A percentile compares a stretch with the other conserved stretches of the same genome.
These are phyloP conservation scores for Rhopalosiphum maidis DNA, from an alignment of 1,140 invertebrate genomes.

Conservation along the genomic window DNA sequence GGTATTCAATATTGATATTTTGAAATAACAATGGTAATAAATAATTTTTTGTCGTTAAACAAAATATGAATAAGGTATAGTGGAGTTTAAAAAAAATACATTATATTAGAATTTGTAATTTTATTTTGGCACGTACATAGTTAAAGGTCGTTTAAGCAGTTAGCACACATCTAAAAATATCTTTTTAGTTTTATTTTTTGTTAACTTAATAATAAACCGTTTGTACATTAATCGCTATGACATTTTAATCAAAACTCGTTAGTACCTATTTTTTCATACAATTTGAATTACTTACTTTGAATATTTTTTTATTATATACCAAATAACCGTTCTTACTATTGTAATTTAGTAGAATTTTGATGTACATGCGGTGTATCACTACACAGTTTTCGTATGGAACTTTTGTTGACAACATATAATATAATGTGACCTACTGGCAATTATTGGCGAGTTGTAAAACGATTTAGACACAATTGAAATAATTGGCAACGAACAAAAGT, in stretches of 20 bases:
- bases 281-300: not conserved
- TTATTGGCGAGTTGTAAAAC: not conserved
- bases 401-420: not conserved
- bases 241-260: not conserved
- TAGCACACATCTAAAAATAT: constrained; percentile 42
- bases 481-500: constrained; percentile 27
- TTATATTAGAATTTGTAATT: not conserved
- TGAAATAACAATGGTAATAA: not conserved
- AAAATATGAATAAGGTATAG: not conserved
- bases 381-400: not conserved
- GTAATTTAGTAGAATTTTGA: not conserved
- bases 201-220: not conserved
- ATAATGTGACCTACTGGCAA: constrained; percentile 16
- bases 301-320: not conserved
- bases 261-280: not conserved
- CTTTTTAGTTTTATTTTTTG: not conserved
- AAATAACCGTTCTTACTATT: not conserved
- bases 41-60: not conserved
- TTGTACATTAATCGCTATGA: not conserved
- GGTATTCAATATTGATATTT: not conserved
- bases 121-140: not conserved
- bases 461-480: constrained; percentile 31
- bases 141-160: not conserved
- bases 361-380: too few relatives aligned
- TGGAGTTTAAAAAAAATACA: not conserved